Evolutionary conservation across 1,140 invertebrate species (phyloP).

Genomic region (Drosophila mayri): DNA sequence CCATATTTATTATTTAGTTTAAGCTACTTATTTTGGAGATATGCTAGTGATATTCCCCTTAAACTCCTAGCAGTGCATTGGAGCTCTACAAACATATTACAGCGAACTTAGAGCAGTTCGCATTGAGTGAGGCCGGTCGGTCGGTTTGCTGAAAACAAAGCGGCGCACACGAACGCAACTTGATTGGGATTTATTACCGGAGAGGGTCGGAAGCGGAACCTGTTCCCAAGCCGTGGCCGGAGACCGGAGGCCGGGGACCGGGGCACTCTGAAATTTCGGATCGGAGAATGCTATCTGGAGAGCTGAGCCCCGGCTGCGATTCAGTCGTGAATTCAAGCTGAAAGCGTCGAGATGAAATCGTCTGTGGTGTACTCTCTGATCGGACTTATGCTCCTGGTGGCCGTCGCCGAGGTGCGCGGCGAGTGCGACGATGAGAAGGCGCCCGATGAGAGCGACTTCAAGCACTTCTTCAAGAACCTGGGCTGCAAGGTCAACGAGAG

Average conservation of each 20-base stretch:
- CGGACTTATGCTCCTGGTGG: slow-evolving; percentile 44
- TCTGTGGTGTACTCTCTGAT: slow-evolving; percentile 43
- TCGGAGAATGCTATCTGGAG: slow-evolving; percentile 5
- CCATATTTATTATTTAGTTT: no score
- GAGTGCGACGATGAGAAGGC: slow-evolving; percentile 64
- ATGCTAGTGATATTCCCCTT: neutral
- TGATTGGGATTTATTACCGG: slow-evolving; percentile 21
- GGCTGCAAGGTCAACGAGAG: slow-evolving; percentile 74
- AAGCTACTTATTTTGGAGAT: neutral
- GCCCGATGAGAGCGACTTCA: slow-evolving; percentile 70
- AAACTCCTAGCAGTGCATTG: neutral
- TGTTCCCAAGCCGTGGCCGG: neutral
- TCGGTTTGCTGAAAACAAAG: neutral
- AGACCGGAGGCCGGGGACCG: neutral
- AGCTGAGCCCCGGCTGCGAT: neutral
- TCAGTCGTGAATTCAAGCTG: slow-evolving; percentile 28
- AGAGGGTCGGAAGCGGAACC: slow-evolving; percentile 5
- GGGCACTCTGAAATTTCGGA: neutral
- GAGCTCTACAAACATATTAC: neutral
- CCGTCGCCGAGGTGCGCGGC: slow-evolving; percentile 17
- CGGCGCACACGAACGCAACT: slow-evolving; percentile 22
- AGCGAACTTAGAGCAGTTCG: slow-evolving; percentile 14
- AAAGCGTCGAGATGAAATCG: slow-evolving; percentile 55
- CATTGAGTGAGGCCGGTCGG: slow-evolving; percentile 15
- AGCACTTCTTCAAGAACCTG: slow-evolving; percentile 71